Base-by-base conservation (phyloP, 2,113 vertebrate species). In the Ellobius talpinus region DNA sequence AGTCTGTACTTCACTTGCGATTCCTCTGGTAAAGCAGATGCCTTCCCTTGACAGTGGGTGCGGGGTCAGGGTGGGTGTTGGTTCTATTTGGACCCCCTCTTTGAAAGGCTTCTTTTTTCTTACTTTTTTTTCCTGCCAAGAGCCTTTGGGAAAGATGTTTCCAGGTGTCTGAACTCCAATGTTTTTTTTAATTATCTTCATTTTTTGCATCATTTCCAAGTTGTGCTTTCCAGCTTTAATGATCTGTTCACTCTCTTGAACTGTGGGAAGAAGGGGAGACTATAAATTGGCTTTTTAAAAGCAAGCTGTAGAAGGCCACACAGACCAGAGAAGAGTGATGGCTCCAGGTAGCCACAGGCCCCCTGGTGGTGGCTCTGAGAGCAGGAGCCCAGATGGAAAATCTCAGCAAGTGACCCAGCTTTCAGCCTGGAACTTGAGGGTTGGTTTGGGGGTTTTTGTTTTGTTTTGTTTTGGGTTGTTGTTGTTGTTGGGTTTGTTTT, bases 161-260 rank as follows among this genome's bases (percentile, higher is more conserved):
- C 87, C 86, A 89, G 90, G 85, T 95, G 76, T 90, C 97, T 50
- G 47, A 90, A 85, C 86, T 92, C 58, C 8, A 17, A 26, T 96
- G 47, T 58, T 58, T 58, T 58, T 85, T 72, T 95, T 94, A 66
- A 81, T 90, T 90, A 93, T 93, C 42, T 95, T 87, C 73, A 77
- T 58, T 33, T 97, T 96, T 96, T 87, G 63, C 52, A 88, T 95
- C 81, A 52, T 90, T 89, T 90, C 93, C 96, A 81, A 97, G 87
- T 63, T 10, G 65, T 13, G 79, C 68, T 92, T 91, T 96, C 66
- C 47, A 93, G 39, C 70, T 47, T 93, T 76, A 97, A 65, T 5
- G 0, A 89, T 39, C 85, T 79, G 24, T 92, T 93, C 63, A 45
- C 26, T 90, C 55, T 73, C 72, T 84, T 84, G 70, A 65, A 90